Evolutionary conservation across 2,113 vertebrate genomes (phyloP).

Genomic region (Odontophorus gujanensis): DNA sequence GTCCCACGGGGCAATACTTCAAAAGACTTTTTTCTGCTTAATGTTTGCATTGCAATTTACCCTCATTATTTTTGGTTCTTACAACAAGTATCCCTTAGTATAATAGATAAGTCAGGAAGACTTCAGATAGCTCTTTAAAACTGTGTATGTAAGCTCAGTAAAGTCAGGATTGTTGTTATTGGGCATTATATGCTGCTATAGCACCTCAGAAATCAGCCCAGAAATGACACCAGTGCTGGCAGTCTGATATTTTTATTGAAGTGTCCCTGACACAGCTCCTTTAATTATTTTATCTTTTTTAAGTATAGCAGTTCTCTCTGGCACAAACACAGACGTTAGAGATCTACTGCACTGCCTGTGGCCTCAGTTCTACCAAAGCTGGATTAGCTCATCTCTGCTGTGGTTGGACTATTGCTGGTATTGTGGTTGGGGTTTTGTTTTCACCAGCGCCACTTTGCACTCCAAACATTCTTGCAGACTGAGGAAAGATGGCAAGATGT

Average conservation of each 20-base stretch:
- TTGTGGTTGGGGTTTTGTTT: neutral
- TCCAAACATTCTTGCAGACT: neutral
- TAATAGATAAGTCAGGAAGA: neutral
- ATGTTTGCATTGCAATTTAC: slow-evolving; percentile 28
- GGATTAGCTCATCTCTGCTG: neutral
- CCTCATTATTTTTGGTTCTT: slow-evolving; percentile 34
- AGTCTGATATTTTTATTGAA: neutral
- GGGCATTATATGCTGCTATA: neutral
- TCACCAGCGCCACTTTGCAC: neutral
- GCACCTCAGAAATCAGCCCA: neutral
- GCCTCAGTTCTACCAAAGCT: neutral
- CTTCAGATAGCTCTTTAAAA: neutral
- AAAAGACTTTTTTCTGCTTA: slow-evolving; percentile 15
- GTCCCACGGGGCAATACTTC: slow-evolving; percentile 38
- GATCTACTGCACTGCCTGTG: neutral
- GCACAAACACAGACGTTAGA: neutral
- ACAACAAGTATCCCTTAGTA: neutral
- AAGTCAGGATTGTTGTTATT: neutral
- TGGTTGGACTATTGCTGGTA: neutral
- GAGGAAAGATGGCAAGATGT: neutral
- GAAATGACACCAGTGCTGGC: rapidly evolving
- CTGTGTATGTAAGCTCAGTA: neutral
- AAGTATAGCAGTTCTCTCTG: neutral
- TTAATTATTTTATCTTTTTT: no score
- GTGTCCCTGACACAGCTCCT: neutral